A percentile compares a stretch with the other conserved stretches of the same genome.
These are phyloP conservation scores for Metridium senile DNA, from an alignment of 92 coral and sea anemone genomes.

Conservation along the genomic window DNA sequence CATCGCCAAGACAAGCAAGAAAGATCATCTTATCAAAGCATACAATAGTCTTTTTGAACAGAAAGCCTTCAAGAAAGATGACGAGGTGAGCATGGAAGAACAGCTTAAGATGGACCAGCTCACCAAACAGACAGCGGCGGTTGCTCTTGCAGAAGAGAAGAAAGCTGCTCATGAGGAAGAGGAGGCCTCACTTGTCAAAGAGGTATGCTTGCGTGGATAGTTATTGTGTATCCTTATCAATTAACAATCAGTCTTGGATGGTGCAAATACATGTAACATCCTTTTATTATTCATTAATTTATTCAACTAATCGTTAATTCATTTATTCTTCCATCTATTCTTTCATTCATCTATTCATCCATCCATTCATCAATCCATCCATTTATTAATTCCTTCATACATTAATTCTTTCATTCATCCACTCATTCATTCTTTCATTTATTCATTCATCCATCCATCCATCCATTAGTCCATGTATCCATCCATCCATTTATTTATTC, in stretches of 20 bases:
- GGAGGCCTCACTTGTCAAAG: constrained; percentile 29
- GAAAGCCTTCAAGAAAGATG: constrained; percentile 82
- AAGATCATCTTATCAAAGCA: constrained; percentile 79
- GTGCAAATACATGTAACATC: too few relatives aligned
- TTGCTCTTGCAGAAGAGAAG: constrained; percentile 62
- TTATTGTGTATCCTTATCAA: too few relatives aligned
- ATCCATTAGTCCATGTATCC: too few relatives aligned
- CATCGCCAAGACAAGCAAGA: constrained; percentile 93
- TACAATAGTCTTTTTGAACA: constrained; percentile 89
- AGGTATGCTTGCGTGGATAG: constrained; percentile 23
- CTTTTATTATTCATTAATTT: too few relatives aligned
- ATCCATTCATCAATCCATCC: too few relatives aligned
- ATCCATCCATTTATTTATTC: too few relatives aligned
- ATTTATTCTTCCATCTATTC: background rate
- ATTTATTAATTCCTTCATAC: too few relatives aligned
- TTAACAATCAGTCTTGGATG: too few relatives aligned
- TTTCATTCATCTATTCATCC: background rate
- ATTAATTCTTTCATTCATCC: too few relatives aligned
- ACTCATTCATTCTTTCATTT: too few relatives aligned
- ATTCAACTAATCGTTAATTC: background rate
- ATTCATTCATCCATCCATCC: too few relatives aligned
- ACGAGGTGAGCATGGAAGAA: constrained; percentile 76
- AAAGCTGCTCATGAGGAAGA: constrained; percentile 54
- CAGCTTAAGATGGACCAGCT: constrained; percentile 61
- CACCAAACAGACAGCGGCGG: constrained; percentile 76